These are phyloP conservation scores for Sebastiscus albofasciatus DNA, from an alignment of 2,797 vertebrate genomes.

Conservation along the genomic window DNA sequence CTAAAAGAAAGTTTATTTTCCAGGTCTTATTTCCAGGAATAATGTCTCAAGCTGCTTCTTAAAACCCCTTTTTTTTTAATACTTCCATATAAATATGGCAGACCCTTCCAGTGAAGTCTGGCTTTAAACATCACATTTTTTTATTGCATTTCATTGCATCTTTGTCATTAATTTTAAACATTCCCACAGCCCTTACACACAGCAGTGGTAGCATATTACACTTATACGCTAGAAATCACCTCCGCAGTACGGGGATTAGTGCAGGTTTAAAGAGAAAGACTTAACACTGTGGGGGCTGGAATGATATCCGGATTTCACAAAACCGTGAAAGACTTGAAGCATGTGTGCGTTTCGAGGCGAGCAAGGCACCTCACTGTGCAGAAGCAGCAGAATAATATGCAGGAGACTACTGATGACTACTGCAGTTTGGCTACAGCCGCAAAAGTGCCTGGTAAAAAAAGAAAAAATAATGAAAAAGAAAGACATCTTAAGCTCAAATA, in stretches of 20 bases:
- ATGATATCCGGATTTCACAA: neutral
- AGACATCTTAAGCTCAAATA: neutral
- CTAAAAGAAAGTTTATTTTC: neutral
- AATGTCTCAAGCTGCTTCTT: neutral
- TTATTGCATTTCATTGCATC: neutral
- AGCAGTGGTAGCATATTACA: neutral
- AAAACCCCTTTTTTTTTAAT: neutral
- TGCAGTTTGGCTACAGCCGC: neutral
- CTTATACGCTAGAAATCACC: neutral
- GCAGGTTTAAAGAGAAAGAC: conserved; percentile 16
- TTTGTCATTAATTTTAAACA: neutral
- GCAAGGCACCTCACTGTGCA: neutral
- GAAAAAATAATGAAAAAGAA: neutral
- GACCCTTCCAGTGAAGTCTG: neutral
- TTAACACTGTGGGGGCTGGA: conserved; percentile 1
- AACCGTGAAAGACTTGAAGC: neutral
- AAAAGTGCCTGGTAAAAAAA: neutral
- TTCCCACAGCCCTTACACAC: neutral
- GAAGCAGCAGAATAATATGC: neutral
- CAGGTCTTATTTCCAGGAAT: neutral
- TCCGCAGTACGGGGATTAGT: conserved; percentile 25
- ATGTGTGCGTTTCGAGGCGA: neutral
- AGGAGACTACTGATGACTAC: neutral
- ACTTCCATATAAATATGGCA: neutral
- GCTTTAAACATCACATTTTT: neutral